Evolutionary conservation across 2,113 vertebrate species (phyloP), one percentile per base, ranked within the genome.

Genomic region (Emydura subglobosa): DNA sequence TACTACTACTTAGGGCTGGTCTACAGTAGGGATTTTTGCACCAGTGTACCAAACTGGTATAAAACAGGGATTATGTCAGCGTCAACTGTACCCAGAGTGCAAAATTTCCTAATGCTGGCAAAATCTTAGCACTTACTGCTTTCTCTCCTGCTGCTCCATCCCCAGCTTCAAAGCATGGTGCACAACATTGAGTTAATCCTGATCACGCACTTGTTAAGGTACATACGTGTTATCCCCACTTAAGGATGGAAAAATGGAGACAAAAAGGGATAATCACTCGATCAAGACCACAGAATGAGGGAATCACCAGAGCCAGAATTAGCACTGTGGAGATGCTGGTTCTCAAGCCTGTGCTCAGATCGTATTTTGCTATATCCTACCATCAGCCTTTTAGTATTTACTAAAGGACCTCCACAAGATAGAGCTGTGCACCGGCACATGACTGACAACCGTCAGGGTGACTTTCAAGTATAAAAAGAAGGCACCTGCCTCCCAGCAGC

Each of bases 91-190:
- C 11, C 61, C 61, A 65, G 31, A 16, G 61, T 65, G 31, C 31
- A 65, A 34, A 65, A 65, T 7, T 17, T 16, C 61, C 61, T 6
- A 17, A 65, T 29, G 16, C 14, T 34, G 54, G 54, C 54, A 55
- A 55, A 21, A 55, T 21, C 54, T 55, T 25, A 25, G 54, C 27
- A 57, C 24, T 2, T 57, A 57, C 25, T 57, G 55, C 55, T 57
- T 57, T 57, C 55, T 57, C 25, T 57, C 55, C 55, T 57, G 55
- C 34, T 68, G 61, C 34, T 68, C 61, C 61, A 13, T 68, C 34
- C 16, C 61, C 6, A 19, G 14, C 34, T 47, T 47, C 83, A 78
- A 57, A 53, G 49, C 7, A 0, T 47, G 0, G 0, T 54, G 81
- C 42, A 44, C 39, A 83, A 16, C 13, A 21, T 44, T 34, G 39